These are phyloP conservation scores for Drosophila murphyi DNA, from an alignment of 1,140 invertebrate species.

Conservation along the genomic window DNA sequence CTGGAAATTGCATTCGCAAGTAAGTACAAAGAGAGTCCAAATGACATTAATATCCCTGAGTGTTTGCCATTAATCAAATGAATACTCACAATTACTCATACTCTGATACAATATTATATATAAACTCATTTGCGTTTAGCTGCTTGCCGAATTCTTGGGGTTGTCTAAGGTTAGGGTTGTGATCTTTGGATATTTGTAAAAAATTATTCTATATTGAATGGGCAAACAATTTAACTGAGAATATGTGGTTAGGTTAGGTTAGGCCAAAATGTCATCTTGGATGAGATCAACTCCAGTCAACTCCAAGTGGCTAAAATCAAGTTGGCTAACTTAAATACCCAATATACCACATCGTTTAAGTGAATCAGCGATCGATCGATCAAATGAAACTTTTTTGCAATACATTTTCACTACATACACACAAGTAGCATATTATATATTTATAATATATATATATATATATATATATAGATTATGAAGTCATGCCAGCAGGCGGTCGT, in stretches of 20 bases:
- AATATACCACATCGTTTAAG: not conserved
- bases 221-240: not conserved
- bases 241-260: not conserved
- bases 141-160: not conserved
- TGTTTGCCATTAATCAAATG: conserved; percentile 2
- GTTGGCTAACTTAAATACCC: not conserved
- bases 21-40: conserved; percentile 40
- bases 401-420: not conserved
- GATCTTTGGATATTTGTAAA: conserved; percentile 2
- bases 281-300: not conserved
- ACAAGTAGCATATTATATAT: not conserved
- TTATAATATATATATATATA: not conserved
- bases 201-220: not conserved
- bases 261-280: conserved; percentile 4
- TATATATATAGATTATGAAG: conserved; percentile 44
- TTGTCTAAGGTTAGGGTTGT: conserved; percentile 30
- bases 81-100: not conserved
- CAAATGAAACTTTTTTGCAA: conserved; percentile 5
- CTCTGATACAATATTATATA: not conserved
- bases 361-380: conserved; percentile 8
- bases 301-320: not conserved
- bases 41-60: not conserved
- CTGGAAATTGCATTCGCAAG: conserved; percentile 83
- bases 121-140: not conserved
- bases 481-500: conserved; percentile 67